phyloP scores from a whole-genome alignment of 64 coral and sea anemone species.

The Montipora capricornis region DNA sequence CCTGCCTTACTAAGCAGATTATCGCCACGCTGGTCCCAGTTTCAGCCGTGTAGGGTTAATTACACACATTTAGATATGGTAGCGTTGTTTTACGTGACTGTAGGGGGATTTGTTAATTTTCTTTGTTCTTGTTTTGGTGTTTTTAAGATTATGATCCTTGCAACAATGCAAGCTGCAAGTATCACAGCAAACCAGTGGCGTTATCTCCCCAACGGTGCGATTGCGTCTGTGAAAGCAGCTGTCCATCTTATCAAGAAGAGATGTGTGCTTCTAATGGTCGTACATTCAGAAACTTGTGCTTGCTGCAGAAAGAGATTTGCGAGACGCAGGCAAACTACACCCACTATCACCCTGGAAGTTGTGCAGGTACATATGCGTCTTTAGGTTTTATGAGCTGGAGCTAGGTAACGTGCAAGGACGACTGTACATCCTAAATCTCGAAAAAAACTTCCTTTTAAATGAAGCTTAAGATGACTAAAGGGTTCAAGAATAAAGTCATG shows the following conservation, averaged over 20 bases:
- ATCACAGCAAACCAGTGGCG: slow-evolving; percentile 41
- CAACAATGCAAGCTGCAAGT: slow-evolving; percentile 33
- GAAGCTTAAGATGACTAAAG: too few species aligned
- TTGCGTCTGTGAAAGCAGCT: slow-evolving; percentile 45
- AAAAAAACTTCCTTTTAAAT: too few species aligned
- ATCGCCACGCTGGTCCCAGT: too few species aligned
- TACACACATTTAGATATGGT: too few species aligned
- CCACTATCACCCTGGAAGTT: slow-evolving; percentile 57
- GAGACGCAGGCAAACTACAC: slow-evolving; percentile 49
- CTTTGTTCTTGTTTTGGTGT: neutral
- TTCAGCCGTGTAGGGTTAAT: too few species aligned
- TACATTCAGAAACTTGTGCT: slow-evolving; percentile 68
- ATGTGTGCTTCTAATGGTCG: slow-evolving; percentile 55
- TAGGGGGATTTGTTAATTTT: too few species aligned
- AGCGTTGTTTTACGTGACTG: too few species aligned
- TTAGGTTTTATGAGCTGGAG: too few species aligned
- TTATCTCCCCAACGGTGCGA: slow-evolving; percentile 25
- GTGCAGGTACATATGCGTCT: neutral
- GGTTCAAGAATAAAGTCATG: too few species aligned
- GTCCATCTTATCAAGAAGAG: slow-evolving; percentile 65
- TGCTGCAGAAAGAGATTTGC: slow-evolving; percentile 68
- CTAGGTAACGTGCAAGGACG: too few species aligned
- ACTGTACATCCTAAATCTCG: too few species aligned
- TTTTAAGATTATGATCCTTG: slow-evolving; percentile 62
- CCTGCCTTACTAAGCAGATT: too few species aligned